Evolutionary conservation across 2,113 vertebrate species (phyloP), one percentile per base, ranked within the genome.

Genomic region (Tapirus terrestris): DNA sequence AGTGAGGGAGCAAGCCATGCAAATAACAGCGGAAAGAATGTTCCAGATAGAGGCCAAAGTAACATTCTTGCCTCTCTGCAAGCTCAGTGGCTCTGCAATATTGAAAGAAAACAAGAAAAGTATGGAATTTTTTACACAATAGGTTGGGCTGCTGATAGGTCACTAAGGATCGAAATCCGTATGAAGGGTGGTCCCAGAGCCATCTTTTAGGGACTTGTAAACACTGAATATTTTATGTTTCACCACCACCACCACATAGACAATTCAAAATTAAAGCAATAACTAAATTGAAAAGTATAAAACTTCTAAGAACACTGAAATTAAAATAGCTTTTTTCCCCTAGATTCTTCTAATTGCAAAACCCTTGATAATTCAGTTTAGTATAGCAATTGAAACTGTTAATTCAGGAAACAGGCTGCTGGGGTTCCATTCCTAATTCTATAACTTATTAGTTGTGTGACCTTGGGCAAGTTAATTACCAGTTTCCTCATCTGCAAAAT

Each of bases 401-500:
- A 81, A 87, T 76, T 85, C 18, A 89, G 81, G 33, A 85, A 89
- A 80, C 0, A 31, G 31, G 31, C 4, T 84, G 5, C 29, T 91
- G 3, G 0, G 12, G 13, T 94, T 95, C 10, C 68, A 1, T 43
- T 96, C 16, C 76, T 77, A 88, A 45, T 81, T 96, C 63, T 95
- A 8, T 86, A 67, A 73, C 2, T 70, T 89, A 23, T 45, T 48
- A 77, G 21, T 23, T 56, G 2, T 56, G 20, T 88, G 58, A 61
- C 33, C 23, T 77, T 31, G n/a, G 29, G 53, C 39, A 84, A 70
- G n/a, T 96, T 61, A 82, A 76, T 81, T 48, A 90, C 43, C 48
- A 79, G 31, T 86, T 83, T 93, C 53, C n/a, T 94, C 36, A 93
- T 39, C 82, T 96, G 63, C 94, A 75, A 88, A 80, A 45, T 65